Conservation (phyloP, 2,888 invertebrate genomes). For the Tiliacea citrago region DNA sequence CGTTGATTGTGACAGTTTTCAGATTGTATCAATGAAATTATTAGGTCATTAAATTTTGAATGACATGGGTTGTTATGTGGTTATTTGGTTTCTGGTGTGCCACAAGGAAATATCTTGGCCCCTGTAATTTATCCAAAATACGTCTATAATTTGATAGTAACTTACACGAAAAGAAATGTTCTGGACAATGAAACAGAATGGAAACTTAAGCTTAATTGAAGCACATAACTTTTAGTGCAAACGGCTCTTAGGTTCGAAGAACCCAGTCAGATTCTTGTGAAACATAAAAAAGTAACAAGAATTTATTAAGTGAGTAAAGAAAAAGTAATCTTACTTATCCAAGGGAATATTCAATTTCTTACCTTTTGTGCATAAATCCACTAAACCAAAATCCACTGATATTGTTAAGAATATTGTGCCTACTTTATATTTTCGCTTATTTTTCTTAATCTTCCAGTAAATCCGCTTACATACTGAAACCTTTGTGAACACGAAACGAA, state of each 20-base stretch:
- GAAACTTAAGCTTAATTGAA: slow-evolving; percentile 12
- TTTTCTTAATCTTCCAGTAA: slow-evolving; percentile 79
- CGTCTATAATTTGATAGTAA: neutral
- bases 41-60: slow-evolving; percentile 40
- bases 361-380: slow-evolving; percentile 53
- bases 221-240: slow-evolving; percentile 1
- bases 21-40: slow-evolving; percentile 50
- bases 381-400: slow-evolving; percentile 64
- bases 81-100: slow-evolving; percentile 21
- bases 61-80: slow-evolving; percentile 15
- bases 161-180: neutral
- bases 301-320: slow-evolving; percentile 36
- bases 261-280: slow-evolving; percentile 1
- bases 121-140: slow-evolving; percentile 17
- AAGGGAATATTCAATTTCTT: slow-evolving; percentile 69
- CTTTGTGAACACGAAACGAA: slow-evolving; percentile 78
- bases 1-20: slow-evolving; percentile 40
- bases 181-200: neutral
- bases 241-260: neutral
- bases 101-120: slow-evolving; percentile 31
- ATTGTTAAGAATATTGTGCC: slow-evolving; percentile 68
- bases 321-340: slow-evolving; percentile 69
- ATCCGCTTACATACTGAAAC: slow-evolving; percentile 79
- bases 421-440: slow-evolving; percentile 74
- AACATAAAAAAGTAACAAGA: slow-evolving; percentile 29